phyloP scores from a whole-genome alignment of 2,888 invertebrate species.

The Pecten maximus region DNA sequence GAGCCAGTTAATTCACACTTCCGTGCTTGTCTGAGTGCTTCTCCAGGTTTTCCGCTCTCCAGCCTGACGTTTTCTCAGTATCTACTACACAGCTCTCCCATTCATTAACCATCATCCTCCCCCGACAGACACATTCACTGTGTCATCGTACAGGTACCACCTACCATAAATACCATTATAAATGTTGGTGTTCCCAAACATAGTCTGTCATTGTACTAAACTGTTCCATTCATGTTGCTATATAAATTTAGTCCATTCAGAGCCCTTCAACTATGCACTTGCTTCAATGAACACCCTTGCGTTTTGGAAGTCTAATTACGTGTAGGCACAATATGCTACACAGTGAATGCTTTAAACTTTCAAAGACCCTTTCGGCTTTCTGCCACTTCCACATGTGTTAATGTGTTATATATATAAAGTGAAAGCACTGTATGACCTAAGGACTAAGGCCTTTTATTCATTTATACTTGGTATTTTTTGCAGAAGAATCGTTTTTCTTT shows the following conservation, averaged over 20 bases:
- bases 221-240: background rate
- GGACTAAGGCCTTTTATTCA: too few relatives aligned
- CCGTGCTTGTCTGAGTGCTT: slow-evolving; percentile 21
- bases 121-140: background rate
- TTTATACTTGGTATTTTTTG: too few relatives aligned
- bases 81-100: background rate
- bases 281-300: background rate
- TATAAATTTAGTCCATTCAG: background rate
- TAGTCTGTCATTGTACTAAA: background rate
- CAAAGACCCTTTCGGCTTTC: background rate
- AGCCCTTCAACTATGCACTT: slow-evolving; percentile 1
- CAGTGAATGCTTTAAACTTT: background rate
- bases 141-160: background rate
- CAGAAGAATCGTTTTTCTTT: too few relatives aligned
- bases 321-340: background rate
- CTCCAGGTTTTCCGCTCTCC: background rate
- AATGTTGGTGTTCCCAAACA: background rate
- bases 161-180: background rate
- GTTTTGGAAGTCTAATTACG: background rate
- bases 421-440: too few relatives aligned
- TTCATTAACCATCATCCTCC: background rate
- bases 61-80: background rate
- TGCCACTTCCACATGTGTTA: background rate
- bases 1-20: background rate
- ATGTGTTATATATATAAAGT: background rate